phyloP scores from a whole-genome alignment of 2,797 vertebrate species.

The Gephyroberyx darwinii region DNA sequence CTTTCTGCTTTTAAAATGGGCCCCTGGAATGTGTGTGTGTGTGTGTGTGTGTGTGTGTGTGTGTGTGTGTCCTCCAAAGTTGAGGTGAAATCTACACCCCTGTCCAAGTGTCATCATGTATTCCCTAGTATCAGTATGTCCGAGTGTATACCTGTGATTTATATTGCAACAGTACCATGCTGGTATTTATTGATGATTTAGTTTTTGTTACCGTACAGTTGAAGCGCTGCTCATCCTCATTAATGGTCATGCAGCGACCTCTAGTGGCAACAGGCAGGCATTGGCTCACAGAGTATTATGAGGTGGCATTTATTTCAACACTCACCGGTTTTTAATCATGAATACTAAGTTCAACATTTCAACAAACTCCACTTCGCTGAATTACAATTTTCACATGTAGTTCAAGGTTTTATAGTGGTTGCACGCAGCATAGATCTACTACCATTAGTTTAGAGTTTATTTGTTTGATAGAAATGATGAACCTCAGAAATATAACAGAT shows the following conservation, averaged over 20 bases:
- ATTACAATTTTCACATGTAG: background rate
- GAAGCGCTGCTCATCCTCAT: background rate
- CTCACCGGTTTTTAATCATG: background rate
- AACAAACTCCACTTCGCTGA: background rate
- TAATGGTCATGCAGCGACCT: slow-evolving; percentile 58
- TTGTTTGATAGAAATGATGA: background rate
- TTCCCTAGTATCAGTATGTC: slow-evolving; percentile 46
- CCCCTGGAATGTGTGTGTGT: background rate
- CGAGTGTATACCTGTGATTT: background rate
- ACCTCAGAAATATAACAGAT: background rate
- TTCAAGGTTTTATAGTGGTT: background rate
- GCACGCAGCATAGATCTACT: background rate
- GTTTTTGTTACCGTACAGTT: background rate
- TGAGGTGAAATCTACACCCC: slow-evolving; percentile 8
- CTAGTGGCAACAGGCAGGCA: slow-evolving; percentile 56
- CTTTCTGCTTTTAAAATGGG: too few relatives aligned
- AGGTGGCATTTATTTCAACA: background rate
- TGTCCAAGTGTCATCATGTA: background rate
- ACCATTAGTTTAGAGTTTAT: background rate
- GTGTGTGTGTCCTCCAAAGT: slow-evolving; percentile 36
- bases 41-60: background rate
- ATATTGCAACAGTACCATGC: slow-evolving; percentile 2
- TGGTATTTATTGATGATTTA: slow-evolving; percentile 37
- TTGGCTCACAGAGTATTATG: background rate
- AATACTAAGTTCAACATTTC: background rate